A percentile compares a stretch with the other conserved stretches of the same genome.
phyloP scores from a whole-genome alignment of 1,140 invertebrate genomes.

The Ylistrum balloti region DNA sequence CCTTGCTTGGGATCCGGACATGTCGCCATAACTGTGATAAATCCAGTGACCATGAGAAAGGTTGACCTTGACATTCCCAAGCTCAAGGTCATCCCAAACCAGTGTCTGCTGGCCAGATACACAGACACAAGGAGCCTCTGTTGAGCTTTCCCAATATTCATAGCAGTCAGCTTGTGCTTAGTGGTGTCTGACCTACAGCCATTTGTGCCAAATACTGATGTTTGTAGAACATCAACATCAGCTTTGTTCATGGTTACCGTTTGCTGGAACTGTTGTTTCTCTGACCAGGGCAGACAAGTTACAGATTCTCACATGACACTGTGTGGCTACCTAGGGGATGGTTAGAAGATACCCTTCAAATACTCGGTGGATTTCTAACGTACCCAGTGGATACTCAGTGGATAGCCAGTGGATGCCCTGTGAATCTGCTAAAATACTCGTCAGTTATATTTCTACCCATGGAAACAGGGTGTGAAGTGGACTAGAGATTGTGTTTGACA shows the following conservation, averaged over 20 bases:
- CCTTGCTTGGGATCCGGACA: neutral
- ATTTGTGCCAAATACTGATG: neutral
- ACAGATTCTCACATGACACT: neutral
- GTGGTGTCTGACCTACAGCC: neutral
- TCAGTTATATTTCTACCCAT: neutral
- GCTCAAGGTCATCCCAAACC: neutral
- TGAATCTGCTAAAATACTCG: neutral
- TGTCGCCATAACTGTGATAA: neutral
- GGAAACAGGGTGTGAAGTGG: too few relatives aligned
- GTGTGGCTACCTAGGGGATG: neutral
- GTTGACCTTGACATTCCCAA: conserved; percentile 18
- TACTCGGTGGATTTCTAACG: neutral
- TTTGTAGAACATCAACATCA: conserved; percentile 11
- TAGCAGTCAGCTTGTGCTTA: conserved; percentile 31
- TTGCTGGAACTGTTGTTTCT: neutral
- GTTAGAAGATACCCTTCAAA: neutral
- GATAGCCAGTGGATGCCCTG: neutral
- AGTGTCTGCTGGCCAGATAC: conserved; percentile 7
- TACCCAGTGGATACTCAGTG: neutral
- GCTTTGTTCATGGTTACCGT: conserved; percentile 5
- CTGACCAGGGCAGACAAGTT: neutral
- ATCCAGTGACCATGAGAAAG: conserved; percentile 31
- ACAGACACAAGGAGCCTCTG: conserved; percentile 3
- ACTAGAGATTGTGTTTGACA: neutral
- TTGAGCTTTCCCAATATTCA: neutral